phyloP scores from a whole-genome alignment of 2,888 invertebrate species.

The Noctua janthe region DNA sequence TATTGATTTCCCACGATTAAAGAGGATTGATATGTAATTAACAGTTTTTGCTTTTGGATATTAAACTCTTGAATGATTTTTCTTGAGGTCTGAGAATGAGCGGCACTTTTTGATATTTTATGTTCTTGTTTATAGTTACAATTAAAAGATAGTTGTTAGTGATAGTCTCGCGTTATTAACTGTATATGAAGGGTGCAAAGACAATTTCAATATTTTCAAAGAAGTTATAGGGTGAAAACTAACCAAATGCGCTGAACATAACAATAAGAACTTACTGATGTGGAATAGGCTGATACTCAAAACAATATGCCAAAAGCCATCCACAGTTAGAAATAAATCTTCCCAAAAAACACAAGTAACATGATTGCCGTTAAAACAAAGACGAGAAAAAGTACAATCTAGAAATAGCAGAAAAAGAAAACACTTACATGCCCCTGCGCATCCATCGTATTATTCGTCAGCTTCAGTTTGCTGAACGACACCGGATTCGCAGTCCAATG shows the following conservation, averaged over 20 bases:
- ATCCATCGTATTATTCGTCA: constrained; percentile 96
- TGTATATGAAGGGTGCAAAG: neutral
- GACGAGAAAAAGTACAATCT: neutral
- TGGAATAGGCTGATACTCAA: neutral
- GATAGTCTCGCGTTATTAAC: neutral
- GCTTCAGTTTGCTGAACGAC: constrained; percentile 95
- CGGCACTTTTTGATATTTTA: constrained; percentile 14
- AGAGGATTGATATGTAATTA: constrained; percentile 22
- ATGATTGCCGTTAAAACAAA: neutral
- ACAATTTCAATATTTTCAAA: neutral
- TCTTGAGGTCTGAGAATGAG: constrained; percentile 13
- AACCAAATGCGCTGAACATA: neutral
- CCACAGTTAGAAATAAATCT: neutral
- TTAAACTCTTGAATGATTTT: constrained; percentile 33
- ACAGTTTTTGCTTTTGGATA: constrained; percentile 28
- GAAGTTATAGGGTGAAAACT: neutral
- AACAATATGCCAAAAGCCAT: no score
- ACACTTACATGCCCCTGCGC: constrained; percentile 94
- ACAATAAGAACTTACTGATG: neutral
- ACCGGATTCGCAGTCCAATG: constrained; percentile 96
- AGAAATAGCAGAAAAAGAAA: neutral
- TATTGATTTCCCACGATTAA: constrained; percentile 53
- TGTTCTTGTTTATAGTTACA: neutral
- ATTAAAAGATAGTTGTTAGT: neutral
- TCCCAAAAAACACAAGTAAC: neutral